phyloP scores from a whole-genome alignment of 2,113 vertebrate genomes.

The Lipotes vexillifer region DNA sequence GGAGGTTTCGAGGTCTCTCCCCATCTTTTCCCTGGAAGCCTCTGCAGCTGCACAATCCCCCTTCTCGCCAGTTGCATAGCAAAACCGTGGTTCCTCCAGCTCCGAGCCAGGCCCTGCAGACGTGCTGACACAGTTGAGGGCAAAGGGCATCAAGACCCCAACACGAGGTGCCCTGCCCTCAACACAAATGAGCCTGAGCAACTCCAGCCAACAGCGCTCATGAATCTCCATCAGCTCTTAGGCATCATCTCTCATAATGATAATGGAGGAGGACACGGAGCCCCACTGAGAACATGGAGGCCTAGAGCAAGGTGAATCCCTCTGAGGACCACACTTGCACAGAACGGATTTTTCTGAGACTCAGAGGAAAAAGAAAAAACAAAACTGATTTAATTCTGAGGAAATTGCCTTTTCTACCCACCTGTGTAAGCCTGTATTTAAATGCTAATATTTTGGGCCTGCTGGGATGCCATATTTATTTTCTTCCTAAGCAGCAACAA shows the following conservation, averaged over 20 bases:
- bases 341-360: slow-evolving; percentile 33
- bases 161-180: not conserved
- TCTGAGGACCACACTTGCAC: not conserved
- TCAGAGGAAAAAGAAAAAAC: not conserved
- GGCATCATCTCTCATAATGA: not conserved
- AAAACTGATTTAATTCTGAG: slow-evolving; percentile 45
- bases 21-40: not conserved
- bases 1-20: not conserved
- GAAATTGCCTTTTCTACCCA: slow-evolving; percentile 52
- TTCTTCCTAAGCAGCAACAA: slow-evolving; percentile 49
- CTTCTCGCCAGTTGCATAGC: not conserved
- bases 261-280: not conserved
- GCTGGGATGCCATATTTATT: slow-evolving; percentile 39
- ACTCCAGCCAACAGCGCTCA: not conserved
- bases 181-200: not conserved
- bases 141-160: not conserved
- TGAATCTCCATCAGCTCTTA: not conserved
- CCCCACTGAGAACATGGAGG: not conserved
- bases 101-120: not conserved
- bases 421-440: slow-evolving; percentile 59
- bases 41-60: not conserved
- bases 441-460: slow-evolving; percentile 63
- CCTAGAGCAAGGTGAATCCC: not conserved
- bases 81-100: not conserved
- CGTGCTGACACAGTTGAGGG: not conserved